phyloP scores from a whole-genome alignment of 1,140 invertebrate species.

The Euura lappo region DNA sequence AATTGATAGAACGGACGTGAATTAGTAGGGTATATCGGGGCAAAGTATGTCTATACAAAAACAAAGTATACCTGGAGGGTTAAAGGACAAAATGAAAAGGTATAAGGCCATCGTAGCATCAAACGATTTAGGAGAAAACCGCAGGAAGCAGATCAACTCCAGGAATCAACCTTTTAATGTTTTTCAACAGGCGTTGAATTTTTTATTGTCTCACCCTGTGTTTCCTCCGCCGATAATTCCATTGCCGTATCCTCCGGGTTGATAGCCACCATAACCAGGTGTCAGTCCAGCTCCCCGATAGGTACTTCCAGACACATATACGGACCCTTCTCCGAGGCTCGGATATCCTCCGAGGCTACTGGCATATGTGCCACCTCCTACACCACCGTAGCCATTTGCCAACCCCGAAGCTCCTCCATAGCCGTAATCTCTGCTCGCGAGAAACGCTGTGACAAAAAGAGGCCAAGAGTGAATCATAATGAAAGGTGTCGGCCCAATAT shows the following conservation, averaged over 20 bases:
- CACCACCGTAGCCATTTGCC: slow-evolving; percentile 22
- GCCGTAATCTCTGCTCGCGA: slow-evolving; percentile 35
- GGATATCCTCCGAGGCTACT: slow-evolving; percentile 25
- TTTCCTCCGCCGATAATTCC: slow-evolving; percentile 30
- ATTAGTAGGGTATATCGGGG: too few relatives aligned
- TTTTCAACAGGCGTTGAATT: too few relatives aligned
- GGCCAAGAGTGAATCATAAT: too few relatives aligned
- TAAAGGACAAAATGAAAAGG: too few relatives aligned
- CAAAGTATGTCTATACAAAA: too few relatives aligned
- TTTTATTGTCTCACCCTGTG: slow-evolving; percentile 31
- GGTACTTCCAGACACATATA: slow-evolving; percentile 29
- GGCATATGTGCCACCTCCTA: slow-evolving; percentile 21
- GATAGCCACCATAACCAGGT: slow-evolving; percentile 35
- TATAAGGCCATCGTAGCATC: too few relatives aligned
- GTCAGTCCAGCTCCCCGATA: slow-evolving; percentile 31
- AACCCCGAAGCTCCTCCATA: slow-evolving; percentile 25
- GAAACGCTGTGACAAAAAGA: slow-evolving; percentile 34
- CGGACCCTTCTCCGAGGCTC: slow-evolving; percentile 20
- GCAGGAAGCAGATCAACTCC: too few relatives aligned
- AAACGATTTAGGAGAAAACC: too few relatives aligned
- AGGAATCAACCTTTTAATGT: too few relatives aligned
- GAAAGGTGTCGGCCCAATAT: too few relatives aligned
- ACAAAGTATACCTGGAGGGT: too few relatives aligned
- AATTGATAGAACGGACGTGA: too few relatives aligned
- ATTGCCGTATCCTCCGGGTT: slow-evolving; percentile 18